Conservation (phyloP, 2,797 vertebrate genomes). For the Nyctibius grandis region DNA sequence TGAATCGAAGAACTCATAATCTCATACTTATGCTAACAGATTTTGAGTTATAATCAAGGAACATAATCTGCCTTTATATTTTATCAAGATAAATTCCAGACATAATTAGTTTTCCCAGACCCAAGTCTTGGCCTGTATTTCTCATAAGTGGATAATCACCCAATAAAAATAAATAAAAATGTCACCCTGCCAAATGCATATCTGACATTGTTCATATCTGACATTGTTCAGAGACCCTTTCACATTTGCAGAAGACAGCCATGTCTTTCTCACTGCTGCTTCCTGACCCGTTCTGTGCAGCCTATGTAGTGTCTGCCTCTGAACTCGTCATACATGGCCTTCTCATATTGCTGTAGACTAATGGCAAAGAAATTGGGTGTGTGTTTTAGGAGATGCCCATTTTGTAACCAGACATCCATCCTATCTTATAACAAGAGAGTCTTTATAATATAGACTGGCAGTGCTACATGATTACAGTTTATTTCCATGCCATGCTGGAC, state of each 20-base stretch:
- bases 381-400: background rate
- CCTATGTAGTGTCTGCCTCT: background rate
- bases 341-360: background rate
- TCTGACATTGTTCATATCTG: background rate
- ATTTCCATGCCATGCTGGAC: background rate
- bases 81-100: slow-evolving; percentile 55
- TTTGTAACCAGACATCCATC: background rate
- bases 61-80: slow-evolving; percentile 14
- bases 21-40: background rate
- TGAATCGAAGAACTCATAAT: background rate
- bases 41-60: slow-evolving; percentile 26
- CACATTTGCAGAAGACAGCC: background rate
- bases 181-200: background rate
- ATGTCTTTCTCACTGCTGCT: background rate
- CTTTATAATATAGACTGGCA: background rate
- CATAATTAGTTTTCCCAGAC: slow-evolving; percentile 21
- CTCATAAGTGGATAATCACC: background rate
- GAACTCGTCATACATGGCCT: background rate
- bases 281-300: background rate
- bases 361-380: background rate
- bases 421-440: background rate
- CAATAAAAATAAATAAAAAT: slow-evolving; percentile 45
- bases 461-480: background rate
- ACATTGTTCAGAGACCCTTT: background rate
- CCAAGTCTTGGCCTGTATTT: background rate